Evolutionary conservation across 2,113 vertebrate genomes (phyloP).

Genomic region (Catharus bicknelli): DNA sequence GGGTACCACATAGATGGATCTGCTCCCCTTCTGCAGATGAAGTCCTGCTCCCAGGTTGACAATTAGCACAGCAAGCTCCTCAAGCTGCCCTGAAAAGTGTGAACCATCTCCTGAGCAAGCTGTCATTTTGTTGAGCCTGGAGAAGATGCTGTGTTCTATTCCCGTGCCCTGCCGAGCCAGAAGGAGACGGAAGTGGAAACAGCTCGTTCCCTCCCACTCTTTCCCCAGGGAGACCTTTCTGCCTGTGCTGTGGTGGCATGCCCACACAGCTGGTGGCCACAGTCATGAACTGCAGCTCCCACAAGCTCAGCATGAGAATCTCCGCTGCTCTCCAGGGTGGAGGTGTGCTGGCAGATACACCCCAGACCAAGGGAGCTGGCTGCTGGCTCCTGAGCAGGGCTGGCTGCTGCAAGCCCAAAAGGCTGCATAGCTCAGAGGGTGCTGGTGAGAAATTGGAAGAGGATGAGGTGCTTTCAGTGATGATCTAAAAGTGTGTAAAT

Average conservation of each 20-base stretch:
- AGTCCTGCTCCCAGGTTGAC: background rate
- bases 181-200: background rate
- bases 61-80: background rate
- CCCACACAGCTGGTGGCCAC: background rate
- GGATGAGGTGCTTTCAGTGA: background rate
- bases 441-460: background rate
- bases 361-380: background rate
- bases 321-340: accelerated
- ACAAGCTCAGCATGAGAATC: background rate
- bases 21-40: background rate
- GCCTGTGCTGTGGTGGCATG: background rate
- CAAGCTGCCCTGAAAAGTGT: background rate
- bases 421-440: accelerated
- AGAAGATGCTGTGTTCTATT: background rate
- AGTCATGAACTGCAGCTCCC: background rate
- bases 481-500: background rate
- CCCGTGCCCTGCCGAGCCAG: background rate
- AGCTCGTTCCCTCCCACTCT: constrained; percentile 17
- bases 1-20: accelerated
- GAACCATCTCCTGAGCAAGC: background rate
- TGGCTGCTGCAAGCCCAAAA: background rate
- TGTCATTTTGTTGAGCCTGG: background rate
- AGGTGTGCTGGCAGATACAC: accelerated
- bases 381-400: background rate
- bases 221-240: background rate